Base-by-base conservation (phyloP, 2,797 vertebrate species). In the Zenarchopterus dispar region DNA sequence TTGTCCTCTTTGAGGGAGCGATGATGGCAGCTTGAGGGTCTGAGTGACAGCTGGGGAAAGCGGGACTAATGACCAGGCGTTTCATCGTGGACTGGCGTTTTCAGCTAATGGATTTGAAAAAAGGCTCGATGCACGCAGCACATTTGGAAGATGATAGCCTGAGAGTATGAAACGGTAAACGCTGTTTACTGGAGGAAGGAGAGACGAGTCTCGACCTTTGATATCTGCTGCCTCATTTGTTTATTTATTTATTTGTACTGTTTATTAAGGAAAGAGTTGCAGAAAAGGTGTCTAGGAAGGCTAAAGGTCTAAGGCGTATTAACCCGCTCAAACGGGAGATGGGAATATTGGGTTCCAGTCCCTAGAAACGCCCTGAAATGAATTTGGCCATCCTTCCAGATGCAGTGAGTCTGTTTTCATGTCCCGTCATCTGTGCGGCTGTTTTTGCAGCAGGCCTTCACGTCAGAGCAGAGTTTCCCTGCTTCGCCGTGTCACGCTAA, bases 401-500 rank as follows among this genome's bases (percentile, higher is more conserved):
- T 74, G 56, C 21, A 60, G 68, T 80, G 74, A 77, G 46, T 51
- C 36, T 47, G 21, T 58, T 66, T 39, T 51, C 11, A 6, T 58
- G 68, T 55, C 72, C 41, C 56, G 61, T 48, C 67, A 49, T 63
- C 58, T 42, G 45, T 39, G 62, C 24, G 47, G 24, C 8, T 1
- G 83, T 85, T 78, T 82, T 86, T 78, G 78, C 81, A 79, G 82
- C 62, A 47, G 31, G 19, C 33, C 61, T 55, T 78, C 65, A 60
- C 61, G 48, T 33, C 53, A 0, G 8, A 51, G 43, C 67, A 74
- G 70, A 70, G 67, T 57, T 78, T 80, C 73, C 72, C 73, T 52
- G 44, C 55, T 77, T 62, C 73, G 59, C 46, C 3, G 55, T 67
- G 36, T 41, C 66, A 64, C 63, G 67, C 62, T 77, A 84, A 81